Evolutionary conservation across 2,888 invertebrate species (phyloP), one percentile per base, ranked within the genome.

Genomic region (Panzeria rudis): DNA sequence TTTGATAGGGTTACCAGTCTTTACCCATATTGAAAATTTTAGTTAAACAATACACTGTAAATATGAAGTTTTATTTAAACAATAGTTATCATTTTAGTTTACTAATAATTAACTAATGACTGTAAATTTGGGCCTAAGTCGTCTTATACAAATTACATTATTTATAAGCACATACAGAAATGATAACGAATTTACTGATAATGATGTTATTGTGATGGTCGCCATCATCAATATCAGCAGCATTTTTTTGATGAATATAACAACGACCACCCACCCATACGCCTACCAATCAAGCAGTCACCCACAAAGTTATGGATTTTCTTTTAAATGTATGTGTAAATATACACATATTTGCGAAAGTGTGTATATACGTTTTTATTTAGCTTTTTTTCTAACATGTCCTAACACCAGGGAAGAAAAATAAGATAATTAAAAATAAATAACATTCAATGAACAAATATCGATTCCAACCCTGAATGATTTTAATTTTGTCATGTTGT

Each of bases 381-480:
- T 11, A 25, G 25, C 13, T 56, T 73, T 23, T 56, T 75, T 44
- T 56, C 23, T 69, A 68, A 72, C 23, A 29, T 62, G 47, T 1
- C 54, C n/a, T 54, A 78, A 47, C 68, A 73, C 56, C 75, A 62
- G 83, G 47, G 62, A 54, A 78, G 68, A 56, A 38, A 44, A 47
- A 59, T 8, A 50, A 23, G 0, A 61, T 20, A 20, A 41, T 2
- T 20, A 35, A 47, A 59, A 54, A 76, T 20, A 32, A 20, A 3
- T 23, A 76, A 62, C 41, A 72, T 66, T 76, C 76, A 76, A 61
- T 80, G 66, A 80, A 68, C 66, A 72, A 68, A 77, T 76, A 84
- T 84, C 54, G 80, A 84, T 84, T 84, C 76, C 72, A 68, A 59
- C 64, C 64, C 75, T 54, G 35, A 52, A 75, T 61, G 41, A 69